Base-by-base conservation (phyloP, 1,140 invertebrate genomes). In the Eriocheir sinensis region DNA sequence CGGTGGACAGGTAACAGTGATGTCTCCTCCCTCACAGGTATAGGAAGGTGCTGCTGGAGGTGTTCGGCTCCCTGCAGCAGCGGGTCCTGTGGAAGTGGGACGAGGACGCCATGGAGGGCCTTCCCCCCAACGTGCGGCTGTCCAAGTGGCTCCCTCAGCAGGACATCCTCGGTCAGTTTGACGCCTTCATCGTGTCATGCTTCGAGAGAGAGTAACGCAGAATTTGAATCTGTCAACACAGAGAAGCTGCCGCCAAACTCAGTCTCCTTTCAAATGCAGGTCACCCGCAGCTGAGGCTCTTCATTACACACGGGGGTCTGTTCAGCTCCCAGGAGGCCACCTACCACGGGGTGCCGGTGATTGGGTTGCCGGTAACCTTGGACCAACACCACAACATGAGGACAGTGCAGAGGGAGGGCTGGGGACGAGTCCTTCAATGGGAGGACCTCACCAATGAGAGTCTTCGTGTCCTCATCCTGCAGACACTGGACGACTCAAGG, bases 401-500 rank as follows among this genome's bases (percentile, higher is more conserved):
- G 6, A 44, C 8, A 27, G 12, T 72, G n/a, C 27, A 48, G 12
- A 9, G 44, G 0, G 53, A 91, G 36, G 89, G 89, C 2, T 91
- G 41, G 41, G 89, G 89, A 4, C 48, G 27, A 8, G 15, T 72
- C 34, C 1, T 91, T 2, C 27, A 91, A 30, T 91, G 89, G 89
- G 53, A 91, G 44, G 89, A 91, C 48, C 41, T 91, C 27, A 72
- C 89, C n/a, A 32, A 27, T 91, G 89, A 91, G 6, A 32, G 27
- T 27, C 40, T 94, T 12, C 48, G 21, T 0, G 8, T n/a, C 36
- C 34, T 80, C 21, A 94, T 94, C 27, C 9, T 89, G 88, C 85
- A 94, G 12, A 32, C 79, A 30, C 44, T 94, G 36, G n/a, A 34
- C 32, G 89, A 94, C 30, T 32, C 86, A 36, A 94, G 89, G 93